Conservation (phyloP, 2,888 invertebrate genomes). For the Kuschelorhynchus macadamiae region DNA sequence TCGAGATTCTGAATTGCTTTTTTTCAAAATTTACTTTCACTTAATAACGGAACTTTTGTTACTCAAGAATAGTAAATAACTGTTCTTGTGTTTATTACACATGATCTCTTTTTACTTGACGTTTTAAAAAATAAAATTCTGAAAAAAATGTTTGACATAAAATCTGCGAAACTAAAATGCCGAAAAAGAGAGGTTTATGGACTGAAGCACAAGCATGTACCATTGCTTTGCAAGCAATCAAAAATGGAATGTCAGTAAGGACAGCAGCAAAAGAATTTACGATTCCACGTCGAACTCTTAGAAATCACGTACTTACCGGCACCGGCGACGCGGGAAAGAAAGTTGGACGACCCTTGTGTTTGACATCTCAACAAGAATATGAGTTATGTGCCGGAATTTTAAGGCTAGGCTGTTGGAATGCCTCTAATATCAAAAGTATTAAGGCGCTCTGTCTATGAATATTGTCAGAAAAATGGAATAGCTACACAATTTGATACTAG, state of each 20-base stretch:
- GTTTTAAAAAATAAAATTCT: no score
- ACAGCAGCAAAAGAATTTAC: neutral
- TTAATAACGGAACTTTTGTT: no score
- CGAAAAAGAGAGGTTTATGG: neutral
- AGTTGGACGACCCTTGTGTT: neutral
- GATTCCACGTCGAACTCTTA: slow-evolving; percentile 21
- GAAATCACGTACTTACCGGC: slow-evolving; percentile 8
- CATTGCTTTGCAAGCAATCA: no score
- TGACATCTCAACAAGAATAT: slow-evolving; percentile 2
- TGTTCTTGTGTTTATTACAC: no score
- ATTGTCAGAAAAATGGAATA: slow-evolving; percentile 2
- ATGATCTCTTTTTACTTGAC: no score
- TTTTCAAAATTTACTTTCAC: no score
- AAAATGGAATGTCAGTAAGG: neutral
- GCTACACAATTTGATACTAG: no score
- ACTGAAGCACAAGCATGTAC: no score
- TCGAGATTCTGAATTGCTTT: no score
- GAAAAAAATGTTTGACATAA: no score
- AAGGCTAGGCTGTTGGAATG: slow-evolving; percentile 1
- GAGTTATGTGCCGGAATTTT: neutral
- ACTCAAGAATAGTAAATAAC: no score
- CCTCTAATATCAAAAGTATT: slow-evolving; percentile 3
- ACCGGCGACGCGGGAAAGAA: neutral
- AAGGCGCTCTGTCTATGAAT: slow-evolving; percentile 1
- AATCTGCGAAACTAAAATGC: neutral